Base-by-base conservation (phyloP, 1,140 invertebrate genomes). In the Pseudomyrmex flavicornis region DNA sequence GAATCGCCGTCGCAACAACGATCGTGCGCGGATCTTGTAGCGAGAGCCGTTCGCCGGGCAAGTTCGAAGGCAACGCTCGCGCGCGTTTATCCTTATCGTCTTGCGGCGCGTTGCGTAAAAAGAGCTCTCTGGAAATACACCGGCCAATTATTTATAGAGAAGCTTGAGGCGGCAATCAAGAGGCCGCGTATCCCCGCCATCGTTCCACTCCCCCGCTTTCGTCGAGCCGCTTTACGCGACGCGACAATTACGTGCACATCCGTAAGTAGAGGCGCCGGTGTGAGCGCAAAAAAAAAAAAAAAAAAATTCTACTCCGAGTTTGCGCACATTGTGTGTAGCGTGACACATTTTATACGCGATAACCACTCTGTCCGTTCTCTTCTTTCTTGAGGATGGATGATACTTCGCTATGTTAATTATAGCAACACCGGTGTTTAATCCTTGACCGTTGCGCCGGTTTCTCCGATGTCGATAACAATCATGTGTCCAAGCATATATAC, bases 121-220 rank as follows among this genome's bases (percentile, higher is more conserved):
- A 22, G 74, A 83, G 70, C 10, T 1, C 5, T 48, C 86, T 89
- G 85, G 87, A 91, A 90, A 91, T 89, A 87, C 87, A 90, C 84
- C 82, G 65, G 58, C 58, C 75, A 87, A 88, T 91, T 91, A 90
- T 91, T 91, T 91, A 90, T 91, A 89, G 88, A 77, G 58, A 75
- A 66, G 74, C 59, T 88, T 88, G 85, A 83, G 56, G 56, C 56
- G 76, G 59, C 48, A 62, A 65, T 82, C 35, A 35, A 35, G 75
- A 59, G 62, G 75, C 70, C 69, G 35, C 35, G 35, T 35, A 35
- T 22, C n/a, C 52, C 52, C 70, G 54, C 35, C 48, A 4, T 13
- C 50, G 50, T 58, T 35, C n/a, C 59, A 44, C 62, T 54, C 52
- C 46, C 46, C 15, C 26, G 52, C 63, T 62, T 79, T 54, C 17